Conservation (phyloP, 2,113 vertebrate species). For the Oryzias woworae region DNA sequence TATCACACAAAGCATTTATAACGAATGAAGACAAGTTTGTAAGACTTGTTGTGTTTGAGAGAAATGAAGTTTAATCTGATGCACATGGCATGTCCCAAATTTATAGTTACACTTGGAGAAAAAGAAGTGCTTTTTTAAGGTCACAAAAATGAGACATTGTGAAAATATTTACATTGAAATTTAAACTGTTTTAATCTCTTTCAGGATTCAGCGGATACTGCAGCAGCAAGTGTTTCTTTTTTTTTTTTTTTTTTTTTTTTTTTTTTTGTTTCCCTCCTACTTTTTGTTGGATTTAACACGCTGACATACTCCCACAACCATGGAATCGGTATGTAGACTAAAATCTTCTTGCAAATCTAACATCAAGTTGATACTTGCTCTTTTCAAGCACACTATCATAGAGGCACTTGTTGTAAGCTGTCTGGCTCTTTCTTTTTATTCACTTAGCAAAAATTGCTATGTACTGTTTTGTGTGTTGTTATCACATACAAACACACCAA, state of each 20-base stretch:
- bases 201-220: constrained; percentile 78
- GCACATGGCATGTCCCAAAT: too few species aligned
- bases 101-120: too few species aligned
- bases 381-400: constrained; percentile 6
- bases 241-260: constrained; percentile 47
- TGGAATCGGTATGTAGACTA: constrained; percentile 92
- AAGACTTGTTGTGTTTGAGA: too few species aligned
- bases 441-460: background rate
- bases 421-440: constrained; percentile 1
- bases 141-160: too few species aligned
- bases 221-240: constrained; percentile 62
- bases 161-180: constrained; percentile 28
- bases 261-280: constrained; percentile 43
- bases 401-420: background rate
- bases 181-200: constrained; percentile 65
- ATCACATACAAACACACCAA: background rate
- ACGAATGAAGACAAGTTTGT: too few species aligned
- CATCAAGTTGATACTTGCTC: background rate
- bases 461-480: background rate
- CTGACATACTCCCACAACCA: constrained; percentile 81
- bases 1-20: too few species aligned
- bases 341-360: constrained; percentile 1
- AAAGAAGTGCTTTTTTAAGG: too few species aligned
- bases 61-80: too few species aligned
- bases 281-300: constrained; percentile 82